Percentiles rank a stretch among this genome's conserved stretches.
phyloP scores from a whole-genome alignment of 2,888 invertebrate genomes.

The Erynnis tages region DNA sequence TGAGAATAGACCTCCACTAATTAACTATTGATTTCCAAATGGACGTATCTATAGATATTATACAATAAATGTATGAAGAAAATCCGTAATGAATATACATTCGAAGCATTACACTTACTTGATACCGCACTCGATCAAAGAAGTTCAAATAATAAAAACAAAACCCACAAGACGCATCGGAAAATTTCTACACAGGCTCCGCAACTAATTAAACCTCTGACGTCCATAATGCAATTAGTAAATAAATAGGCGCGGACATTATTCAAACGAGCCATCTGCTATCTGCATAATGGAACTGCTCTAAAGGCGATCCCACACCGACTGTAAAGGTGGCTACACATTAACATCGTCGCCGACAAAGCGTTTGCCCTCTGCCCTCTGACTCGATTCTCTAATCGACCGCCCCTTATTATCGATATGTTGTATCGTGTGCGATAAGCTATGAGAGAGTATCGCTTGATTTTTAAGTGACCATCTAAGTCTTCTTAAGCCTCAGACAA shows the following conservation, averaged over 20 bases:
- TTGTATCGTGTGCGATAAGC: not conserved
- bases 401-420: slow-evolving; percentile 44
- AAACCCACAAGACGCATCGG: too few relatives aligned
- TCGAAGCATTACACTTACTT: too few relatives aligned
- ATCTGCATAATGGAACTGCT: slow-evolving; percentile 17
- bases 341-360: slow-evolving; percentile 46
- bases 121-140: too few relatives aligned
- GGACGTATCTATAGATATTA: too few relatives aligned
- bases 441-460: not conserved
- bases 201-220: too few relatives aligned
- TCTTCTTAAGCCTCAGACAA: too few relatives aligned
- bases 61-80: too few relatives aligned
- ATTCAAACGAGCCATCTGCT: not conserved
- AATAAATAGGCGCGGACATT: not conserved
- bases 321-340: slow-evolving; percentile 34
- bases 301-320: not conserved
- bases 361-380: slow-evolving; percentile 52
- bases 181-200: too few relatives aligned
- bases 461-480: not conserved
- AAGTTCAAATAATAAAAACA: too few relatives aligned
- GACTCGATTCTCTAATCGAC: slow-evolving; percentile 46
- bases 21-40: too few relatives aligned
- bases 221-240: slow-evolving; percentile 1
- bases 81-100: too few relatives aligned
- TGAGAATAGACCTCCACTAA: too few relatives aligned